These are phyloP conservation scores for Saxicola maurus DNA, from an alignment of 2,797 vertebrate species.

Conservation along the genomic window DNA sequence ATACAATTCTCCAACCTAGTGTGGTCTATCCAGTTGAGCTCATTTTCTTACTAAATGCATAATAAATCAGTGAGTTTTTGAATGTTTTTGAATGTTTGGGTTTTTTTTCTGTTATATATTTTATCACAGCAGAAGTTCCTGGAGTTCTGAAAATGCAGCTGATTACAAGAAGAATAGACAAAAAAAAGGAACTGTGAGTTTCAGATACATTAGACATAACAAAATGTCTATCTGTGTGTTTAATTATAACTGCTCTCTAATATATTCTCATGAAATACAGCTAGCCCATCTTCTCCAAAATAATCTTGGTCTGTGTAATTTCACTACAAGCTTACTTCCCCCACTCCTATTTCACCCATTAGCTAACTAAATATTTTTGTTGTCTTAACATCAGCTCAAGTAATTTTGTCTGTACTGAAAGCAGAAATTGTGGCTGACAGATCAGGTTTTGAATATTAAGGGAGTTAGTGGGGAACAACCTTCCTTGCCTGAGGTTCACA, in stretches of 20 bases:
- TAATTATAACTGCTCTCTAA: background rate
- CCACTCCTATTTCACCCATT: background rate
- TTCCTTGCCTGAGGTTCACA: background rate
- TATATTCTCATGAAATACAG: background rate
- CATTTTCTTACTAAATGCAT: background rate
- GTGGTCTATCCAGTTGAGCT: background rate
- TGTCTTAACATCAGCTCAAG: background rate
- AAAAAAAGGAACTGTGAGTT: conserved; percentile 57
- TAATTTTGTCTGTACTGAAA: background rate
- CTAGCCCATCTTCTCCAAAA: background rate
- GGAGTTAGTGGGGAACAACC: background rate
- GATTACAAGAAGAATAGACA: background rate
- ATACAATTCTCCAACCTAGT: background rate
- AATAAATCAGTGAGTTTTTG: background rate
- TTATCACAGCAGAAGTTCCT: conserved; percentile 18
- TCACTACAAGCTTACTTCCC: background rate
- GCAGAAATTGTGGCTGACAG: background rate
- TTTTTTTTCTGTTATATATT: conserved; percentile 33
- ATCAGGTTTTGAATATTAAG: background rate
- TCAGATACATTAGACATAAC: background rate
- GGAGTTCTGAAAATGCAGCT: conserved; percentile 18
- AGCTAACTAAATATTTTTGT: conserved; percentile 2
- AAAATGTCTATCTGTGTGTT: background rate
- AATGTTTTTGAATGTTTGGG: background rate
- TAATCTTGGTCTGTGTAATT: background rate